Evolutionary conservation across 2,113 vertebrate genomes (phyloP), one percentile per base, ranked within the genome.

Genomic region (Stercorarius parasiticus): DNA sequence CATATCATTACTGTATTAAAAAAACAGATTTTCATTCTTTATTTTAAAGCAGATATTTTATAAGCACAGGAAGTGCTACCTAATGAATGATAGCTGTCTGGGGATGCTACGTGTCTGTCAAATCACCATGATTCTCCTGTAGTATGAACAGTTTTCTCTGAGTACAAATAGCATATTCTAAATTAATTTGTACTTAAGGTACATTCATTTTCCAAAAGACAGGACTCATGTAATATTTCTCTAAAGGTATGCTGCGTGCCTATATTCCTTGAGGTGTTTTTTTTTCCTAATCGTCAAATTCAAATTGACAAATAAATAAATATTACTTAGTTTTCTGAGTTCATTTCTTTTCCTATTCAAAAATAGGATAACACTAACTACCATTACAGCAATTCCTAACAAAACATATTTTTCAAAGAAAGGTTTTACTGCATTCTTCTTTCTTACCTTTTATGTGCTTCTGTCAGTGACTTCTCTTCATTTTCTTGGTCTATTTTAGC

Each of bases 401-500:
- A 59, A 17, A 52, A 12, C 2, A 2, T 13, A n/a, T 36, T 70
- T 88, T 82, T 87, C 70, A 76, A 67, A 59, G 9, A 27, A 78
- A 58, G 10, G 1, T 72, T 77, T 91, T 66, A 88, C 22, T 74
- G 15, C 4, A 11, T 29, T 50, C 16, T 13, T 78, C 40, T 65
- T 86, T 89, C 99, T 98, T 98, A 99, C 99, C 98, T 98, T 98
- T 98, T 99, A 97, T 99, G 99, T 40, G 99, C 98, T 96, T 98
- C 98, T 95, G 98, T 95, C 76, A 99, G 97, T 53, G 99, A 98
- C 64, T 93, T 96, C 58, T 99, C 99, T 86, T 99, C 98, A n/a
- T 97, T 96, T 89, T 99, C 99, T 98, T 99, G 98, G 89, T 99
- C 99, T 93, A 97, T 97, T 98, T 99, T 99, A 84, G 99, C 99